phyloP scores from a whole-genome alignment of 2,888 invertebrate genomes.

The Liposcelis brunnea region DNA sequence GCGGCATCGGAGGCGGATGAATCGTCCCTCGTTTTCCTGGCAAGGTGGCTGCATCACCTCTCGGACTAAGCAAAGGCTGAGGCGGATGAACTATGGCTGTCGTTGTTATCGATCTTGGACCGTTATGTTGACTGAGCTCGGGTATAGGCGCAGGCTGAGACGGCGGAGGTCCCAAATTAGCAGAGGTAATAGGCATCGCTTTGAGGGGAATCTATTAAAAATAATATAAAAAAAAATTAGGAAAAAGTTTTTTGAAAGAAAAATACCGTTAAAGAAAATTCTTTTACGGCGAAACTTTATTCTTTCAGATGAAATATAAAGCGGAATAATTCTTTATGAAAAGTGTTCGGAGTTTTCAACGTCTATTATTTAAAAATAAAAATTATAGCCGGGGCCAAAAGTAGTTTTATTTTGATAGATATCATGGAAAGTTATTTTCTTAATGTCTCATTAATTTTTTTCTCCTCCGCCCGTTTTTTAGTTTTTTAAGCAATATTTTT shows the following conservation, averaged over 20 bases:
- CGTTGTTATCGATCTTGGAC: slow-evolving; percentile 46
- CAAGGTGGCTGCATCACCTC: slow-evolving; percentile 15
- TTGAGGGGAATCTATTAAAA: slow-evolving; percentile 31
- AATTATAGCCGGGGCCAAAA: too few species aligned
- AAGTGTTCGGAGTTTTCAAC: too few species aligned
- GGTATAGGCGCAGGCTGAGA: slow-evolving; percentile 55
- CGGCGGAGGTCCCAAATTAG: slow-evolving; percentile 50
- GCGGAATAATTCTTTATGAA: too few species aligned
- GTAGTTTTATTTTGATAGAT: too few species aligned
- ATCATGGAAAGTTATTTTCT: too few species aligned
- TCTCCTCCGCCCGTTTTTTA: too few species aligned
- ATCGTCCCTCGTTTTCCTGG: slow-evolving; percentile 14
- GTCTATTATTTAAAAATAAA: too few species aligned
- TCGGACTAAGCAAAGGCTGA: slow-evolving; percentile 7
- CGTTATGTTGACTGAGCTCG: slow-evolving; percentile 29
- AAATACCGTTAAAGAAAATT: not conserved
- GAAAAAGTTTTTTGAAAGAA: not conserved
- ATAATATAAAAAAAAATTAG: slow-evolving; percentile 1
- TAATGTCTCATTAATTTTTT: too few species aligned
- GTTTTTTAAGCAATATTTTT: too few species aligned
- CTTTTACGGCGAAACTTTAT: too few species aligned
- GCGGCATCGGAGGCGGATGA: slow-evolving; percentile 23
- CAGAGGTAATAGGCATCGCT: slow-evolving; percentile 31
- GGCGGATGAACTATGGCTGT: slow-evolving; percentile 28
- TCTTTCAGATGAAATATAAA: too few species aligned